Evolutionary conservation across 2,888 invertebrate species (phyloP).

Genomic region (Pyrocoelia pectoralis): DNA sequence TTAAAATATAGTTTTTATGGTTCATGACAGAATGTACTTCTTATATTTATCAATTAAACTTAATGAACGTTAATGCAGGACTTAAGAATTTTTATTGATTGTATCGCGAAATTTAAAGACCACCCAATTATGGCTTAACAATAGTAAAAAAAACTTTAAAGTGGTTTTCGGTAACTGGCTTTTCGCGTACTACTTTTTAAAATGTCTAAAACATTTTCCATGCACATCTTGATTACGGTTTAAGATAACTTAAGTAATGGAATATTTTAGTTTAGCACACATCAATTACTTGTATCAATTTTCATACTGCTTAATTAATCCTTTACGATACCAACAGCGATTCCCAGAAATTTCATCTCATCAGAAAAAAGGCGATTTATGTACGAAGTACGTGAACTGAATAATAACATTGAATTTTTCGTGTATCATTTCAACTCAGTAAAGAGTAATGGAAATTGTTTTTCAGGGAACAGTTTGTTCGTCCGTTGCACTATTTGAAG

Average conservation of each 20-base stretch:
- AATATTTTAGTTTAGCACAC: not conserved
- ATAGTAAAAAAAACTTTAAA: not conserved
- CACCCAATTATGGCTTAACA: not conserved
- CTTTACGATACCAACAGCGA: too few species aligned
- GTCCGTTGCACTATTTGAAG: too few species aligned
- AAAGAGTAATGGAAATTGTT: too few species aligned
- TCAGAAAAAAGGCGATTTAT: too few species aligned
- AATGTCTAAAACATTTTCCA: not conserved
- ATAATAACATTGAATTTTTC: too few species aligned
- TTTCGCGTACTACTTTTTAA: conserved; percentile 1
- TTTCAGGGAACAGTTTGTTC: too few species aligned
- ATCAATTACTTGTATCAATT: not conserved
- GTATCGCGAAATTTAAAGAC: not conserved
- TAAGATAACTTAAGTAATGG: not conserved
- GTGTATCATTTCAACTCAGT: too few species aligned
- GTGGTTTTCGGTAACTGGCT: not conserved
- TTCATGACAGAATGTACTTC: not conserved
- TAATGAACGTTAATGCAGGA: not conserved
- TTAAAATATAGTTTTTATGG: not conserved
- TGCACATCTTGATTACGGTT: not conserved
- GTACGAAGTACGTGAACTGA: too few species aligned
- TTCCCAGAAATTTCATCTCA: too few species aligned
- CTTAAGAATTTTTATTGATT: conserved; percentile 1
- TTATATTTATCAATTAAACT: conserved; percentile 1
- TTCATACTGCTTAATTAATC: too few species aligned